Percentiles rank a stretch among this genome's conserved stretches.
phyloP scores from a whole-genome alignment of 2,113 vertebrate genomes.

The Xyrauchen texanus region DNA sequence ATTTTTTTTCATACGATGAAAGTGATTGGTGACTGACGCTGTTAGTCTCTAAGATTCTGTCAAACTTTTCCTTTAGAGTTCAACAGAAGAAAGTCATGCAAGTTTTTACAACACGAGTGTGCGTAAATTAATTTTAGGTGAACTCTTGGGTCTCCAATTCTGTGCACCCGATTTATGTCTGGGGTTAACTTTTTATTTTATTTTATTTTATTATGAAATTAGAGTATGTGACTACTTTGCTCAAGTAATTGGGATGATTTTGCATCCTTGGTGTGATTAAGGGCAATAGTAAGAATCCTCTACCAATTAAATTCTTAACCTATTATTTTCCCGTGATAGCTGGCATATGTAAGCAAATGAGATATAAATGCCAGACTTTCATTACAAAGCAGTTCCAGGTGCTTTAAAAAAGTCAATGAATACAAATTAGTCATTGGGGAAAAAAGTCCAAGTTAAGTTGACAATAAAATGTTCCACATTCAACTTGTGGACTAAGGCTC shows the following conservation, averaged over 20 bases:
- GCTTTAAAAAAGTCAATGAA: slow-evolving; percentile 6
- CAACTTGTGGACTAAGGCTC: not conserved
- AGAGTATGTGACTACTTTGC: not conserved
- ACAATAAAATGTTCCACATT: not conserved
- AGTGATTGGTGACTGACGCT: no score
- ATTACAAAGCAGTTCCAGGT: slow-evolving; percentile 2
- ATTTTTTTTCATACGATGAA: no score
- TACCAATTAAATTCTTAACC: slow-evolving; percentile 18
- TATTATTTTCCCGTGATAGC: not conserved
- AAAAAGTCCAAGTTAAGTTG: not conserved
- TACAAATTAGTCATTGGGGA: not conserved
- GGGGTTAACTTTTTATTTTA: not conserved
- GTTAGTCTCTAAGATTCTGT: no score
- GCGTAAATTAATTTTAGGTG: no score
- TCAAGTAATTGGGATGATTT: not conserved
- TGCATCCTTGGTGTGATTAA: not conserved
- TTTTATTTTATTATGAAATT: not conserved
- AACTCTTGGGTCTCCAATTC: not conserved
- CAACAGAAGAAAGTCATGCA: no score
- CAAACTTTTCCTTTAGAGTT: no score
- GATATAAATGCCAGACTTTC: slow-evolving; percentile 14
- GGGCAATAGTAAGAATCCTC: not conserved
- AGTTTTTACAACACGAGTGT: no score
- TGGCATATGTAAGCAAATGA: not conserved
- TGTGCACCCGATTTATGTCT: not conserved